Percentiles rank a stretch among this genome's conserved stretches.
Evolutionary conservation across 2,888 invertebrate genomes (phyloP).

Genomic region (Cenopis cana): DNA sequence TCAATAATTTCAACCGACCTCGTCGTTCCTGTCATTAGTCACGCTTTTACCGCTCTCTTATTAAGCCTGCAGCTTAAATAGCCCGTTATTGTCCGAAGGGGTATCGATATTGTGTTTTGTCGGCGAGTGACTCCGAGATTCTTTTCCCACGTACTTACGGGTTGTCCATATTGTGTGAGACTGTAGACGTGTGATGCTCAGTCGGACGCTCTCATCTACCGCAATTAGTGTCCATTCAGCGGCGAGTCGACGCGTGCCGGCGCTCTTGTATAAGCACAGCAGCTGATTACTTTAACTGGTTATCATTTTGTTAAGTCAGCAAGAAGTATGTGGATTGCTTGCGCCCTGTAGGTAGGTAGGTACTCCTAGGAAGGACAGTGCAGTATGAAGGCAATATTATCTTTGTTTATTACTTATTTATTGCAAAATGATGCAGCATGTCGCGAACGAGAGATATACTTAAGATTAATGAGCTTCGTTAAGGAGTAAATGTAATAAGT

Average conservation of each 20-base stretch:
- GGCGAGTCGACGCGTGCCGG: constrained; percentile 68
- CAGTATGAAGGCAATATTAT: not conserved
- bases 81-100: constrained; percentile 55
- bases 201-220: constrained; percentile 64
- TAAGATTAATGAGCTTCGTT: constrained; percentile 52
- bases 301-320: constrained; percentile 47
- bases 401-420: not conserved
- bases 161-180: constrained; percentile 59
- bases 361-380: not conserved
- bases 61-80: constrained; percentile 54
- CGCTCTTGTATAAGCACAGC: constrained; percentile 61
- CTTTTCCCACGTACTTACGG: constrained; percentile 68
- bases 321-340: constrained; percentile 32
- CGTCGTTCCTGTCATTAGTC: constrained; percentile 65
- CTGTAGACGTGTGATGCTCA: constrained; percentile 60
- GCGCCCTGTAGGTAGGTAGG: constrained; percentile 13
- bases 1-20: constrained; percentile 60
- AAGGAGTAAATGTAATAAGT: constrained; percentile 57
- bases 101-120: constrained; percentile 52
- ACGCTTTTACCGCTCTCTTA: constrained; percentile 60
- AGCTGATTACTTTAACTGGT: constrained; percentile 55
- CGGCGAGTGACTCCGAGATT: constrained; percentile 52
- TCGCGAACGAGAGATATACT: constrained; percentile 37
- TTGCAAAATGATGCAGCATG: constrained; percentile 46
- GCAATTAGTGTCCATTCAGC: constrained; percentile 76